These are phyloP conservation scores for Rhopilema esculentum DNA, from an alignment of 30 jellyfish, hydroid and myxozoan species.

Conservation along the genomic window DNA sequence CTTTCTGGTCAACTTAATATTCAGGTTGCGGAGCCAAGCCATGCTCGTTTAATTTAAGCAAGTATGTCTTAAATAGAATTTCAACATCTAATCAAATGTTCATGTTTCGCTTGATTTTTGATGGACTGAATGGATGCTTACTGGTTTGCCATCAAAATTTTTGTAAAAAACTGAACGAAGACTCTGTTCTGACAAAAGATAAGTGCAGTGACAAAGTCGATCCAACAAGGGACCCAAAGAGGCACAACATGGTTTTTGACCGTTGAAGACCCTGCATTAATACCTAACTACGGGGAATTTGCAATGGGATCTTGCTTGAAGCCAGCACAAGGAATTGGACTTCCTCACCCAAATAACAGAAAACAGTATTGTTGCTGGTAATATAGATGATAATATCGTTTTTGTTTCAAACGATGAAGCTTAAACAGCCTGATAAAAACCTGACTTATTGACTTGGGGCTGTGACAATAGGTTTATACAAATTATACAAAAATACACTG, in stretches of 20 bases:
- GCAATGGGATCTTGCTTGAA: not conserved
- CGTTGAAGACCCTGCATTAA: not conserved
- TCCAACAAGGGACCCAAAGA: constrained; percentile 9
- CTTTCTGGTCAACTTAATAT: constrained; percentile 53
- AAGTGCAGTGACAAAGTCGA: no score
- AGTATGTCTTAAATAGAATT: constrained; percentile 26
- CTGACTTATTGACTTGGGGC: not conserved
- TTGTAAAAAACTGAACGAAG: no score
- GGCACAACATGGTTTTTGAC: not conserved
- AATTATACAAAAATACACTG: not conserved
- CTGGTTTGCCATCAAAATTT: no score
- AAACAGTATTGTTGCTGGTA: not conserved
- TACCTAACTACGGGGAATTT: not conserved
- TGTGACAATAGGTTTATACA: not conserved
- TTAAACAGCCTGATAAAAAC: not conserved
- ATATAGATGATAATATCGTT: not conserved
- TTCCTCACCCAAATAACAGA: no score
- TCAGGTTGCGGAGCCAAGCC: constrained; percentile 64
- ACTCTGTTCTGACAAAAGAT: no score
- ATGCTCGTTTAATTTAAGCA: constrained; percentile 21
- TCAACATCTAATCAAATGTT: constrained; percentile 24
- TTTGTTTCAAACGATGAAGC: not conserved
- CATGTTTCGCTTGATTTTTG: constrained; percentile 35
- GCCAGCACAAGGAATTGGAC: not conserved
- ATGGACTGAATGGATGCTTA: no score